phyloP scores from a whole-genome alignment of 2,888 invertebrate genomes.

The Thereva unica region DNA sequence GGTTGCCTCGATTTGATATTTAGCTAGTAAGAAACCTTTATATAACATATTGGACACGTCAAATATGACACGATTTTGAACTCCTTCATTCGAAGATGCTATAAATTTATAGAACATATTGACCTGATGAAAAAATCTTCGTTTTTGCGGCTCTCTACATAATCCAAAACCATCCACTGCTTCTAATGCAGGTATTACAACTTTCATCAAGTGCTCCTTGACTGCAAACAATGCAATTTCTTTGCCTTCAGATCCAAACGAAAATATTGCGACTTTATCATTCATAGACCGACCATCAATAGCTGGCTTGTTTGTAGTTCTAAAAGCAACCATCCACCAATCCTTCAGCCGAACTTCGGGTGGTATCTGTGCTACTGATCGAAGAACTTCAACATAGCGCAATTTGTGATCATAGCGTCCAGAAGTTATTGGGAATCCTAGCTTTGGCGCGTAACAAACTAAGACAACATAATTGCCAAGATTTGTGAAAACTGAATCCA shows the following conservation, averaged over 20 bases:
- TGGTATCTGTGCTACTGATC: no score
- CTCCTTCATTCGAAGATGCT: constrained; percentile 67
- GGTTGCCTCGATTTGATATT: constrained; percentile 64
- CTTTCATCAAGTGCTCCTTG: constrained; percentile 40
- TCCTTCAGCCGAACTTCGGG: no score
- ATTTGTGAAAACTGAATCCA: constrained; percentile 66
- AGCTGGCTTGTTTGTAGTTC: no score
- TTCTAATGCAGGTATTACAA: constrained; percentile 59
- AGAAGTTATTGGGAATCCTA: constrained; percentile 63
- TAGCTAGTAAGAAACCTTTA: constrained; percentile 63
- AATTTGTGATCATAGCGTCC: constrained; percentile 47
- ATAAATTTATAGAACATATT: constrained; percentile 59
- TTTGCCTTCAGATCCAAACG: constrained; percentile 36
- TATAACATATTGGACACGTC: constrained; percentile 64
- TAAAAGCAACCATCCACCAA: no score
- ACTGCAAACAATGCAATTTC: background rate
- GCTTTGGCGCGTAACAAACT: constrained; percentile 69
- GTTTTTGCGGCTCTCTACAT: constrained; percentile 57
- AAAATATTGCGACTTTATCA: constrained; percentile 41
- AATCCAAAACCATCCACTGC: constrained; percentile 63
- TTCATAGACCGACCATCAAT: no score
- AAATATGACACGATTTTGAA: constrained; percentile 67
- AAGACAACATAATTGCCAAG: constrained; percentile 67
- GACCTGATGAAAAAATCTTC: constrained; percentile 64
- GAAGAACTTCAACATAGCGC: background rate